These are phyloP conservation scores for Pycnonotus jocosus DNA, from an alignment of 2,113 vertebrate species.

Conservation along the genomic window DNA sequence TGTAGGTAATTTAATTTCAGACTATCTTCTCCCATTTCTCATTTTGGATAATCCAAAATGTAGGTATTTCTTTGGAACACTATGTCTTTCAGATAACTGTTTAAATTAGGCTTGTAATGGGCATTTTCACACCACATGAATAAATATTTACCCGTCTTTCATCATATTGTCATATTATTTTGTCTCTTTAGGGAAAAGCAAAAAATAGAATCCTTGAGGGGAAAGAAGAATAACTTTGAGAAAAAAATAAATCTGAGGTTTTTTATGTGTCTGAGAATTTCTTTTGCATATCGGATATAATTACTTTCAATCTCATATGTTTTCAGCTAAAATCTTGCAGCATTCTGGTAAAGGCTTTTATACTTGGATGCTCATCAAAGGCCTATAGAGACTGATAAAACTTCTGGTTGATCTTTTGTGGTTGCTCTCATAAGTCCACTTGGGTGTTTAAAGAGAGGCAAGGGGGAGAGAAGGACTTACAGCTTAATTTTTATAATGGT, in stretches of 20 bases:
- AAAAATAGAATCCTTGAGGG: background rate
- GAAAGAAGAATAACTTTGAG: background rate
- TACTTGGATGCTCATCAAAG: background rate
- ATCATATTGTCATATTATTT: background rate
- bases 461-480: background rate
- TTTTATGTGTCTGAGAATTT: background rate
- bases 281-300: background rate
- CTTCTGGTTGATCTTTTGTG: background rate
- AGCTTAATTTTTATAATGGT: background rate
- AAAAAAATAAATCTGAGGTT: background rate
- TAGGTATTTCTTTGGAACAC: background rate
- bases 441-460: rapidly evolving
- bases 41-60: background rate
- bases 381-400: background rate
- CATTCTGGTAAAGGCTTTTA: background rate
- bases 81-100: background rate
- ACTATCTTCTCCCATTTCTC: background rate
- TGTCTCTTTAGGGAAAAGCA: background rate
- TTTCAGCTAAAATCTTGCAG: background rate
- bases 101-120: background rate
- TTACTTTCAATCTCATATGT: background rate
- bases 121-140: background rate
- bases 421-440: background rate
- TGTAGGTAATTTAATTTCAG: background rate
- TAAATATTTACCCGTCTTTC: background rate